Conservation (phyloP, 2,797 vertebrate genomes). For the Microctenopoma lineatum region DNA sequence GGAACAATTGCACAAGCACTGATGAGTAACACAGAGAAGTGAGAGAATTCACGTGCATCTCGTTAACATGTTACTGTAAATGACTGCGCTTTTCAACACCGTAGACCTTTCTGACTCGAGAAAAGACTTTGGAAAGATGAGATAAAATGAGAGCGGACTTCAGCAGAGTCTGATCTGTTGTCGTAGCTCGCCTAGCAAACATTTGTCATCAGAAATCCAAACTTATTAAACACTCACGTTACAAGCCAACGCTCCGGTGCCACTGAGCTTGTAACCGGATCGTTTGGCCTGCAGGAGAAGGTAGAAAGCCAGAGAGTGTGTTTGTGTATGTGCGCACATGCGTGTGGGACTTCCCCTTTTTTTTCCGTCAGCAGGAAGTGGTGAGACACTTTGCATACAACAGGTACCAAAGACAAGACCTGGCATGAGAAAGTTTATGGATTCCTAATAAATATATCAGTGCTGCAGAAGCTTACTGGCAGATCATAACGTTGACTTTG, state of each 20-base stretch:
- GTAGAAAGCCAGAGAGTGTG: background rate
- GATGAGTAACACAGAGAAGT: background rate
- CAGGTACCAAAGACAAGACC: constrained; percentile 20
- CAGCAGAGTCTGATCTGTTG: background rate
- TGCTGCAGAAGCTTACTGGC: background rate
- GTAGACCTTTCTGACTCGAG: background rate
- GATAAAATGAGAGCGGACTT: background rate
- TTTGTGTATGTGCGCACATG: too few species aligned
- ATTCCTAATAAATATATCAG: background rate
- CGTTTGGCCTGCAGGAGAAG: constrained; percentile 15
- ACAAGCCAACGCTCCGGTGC: background rate
- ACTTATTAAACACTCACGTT: background rate
- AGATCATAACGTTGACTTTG: background rate
- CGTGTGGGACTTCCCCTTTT: constrained; percentile 51
- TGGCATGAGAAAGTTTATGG: background rate
- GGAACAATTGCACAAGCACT: constrained; percentile 19
- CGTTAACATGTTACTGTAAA: background rate
- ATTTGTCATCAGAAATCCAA: constrained; percentile 6
- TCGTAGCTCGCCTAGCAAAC: background rate
- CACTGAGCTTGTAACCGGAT: constrained; percentile 4
- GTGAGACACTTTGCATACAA: constrained; percentile 44
- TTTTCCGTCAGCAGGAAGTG: constrained; percentile 60
- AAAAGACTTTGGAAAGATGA: background rate
- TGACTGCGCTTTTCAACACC: background rate
- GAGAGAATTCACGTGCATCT: constrained; percentile 1